These are phyloP conservation scores for Allygus modestus DNA, from an alignment of 2,888 invertebrate species.

Conservation along the genomic window DNA sequence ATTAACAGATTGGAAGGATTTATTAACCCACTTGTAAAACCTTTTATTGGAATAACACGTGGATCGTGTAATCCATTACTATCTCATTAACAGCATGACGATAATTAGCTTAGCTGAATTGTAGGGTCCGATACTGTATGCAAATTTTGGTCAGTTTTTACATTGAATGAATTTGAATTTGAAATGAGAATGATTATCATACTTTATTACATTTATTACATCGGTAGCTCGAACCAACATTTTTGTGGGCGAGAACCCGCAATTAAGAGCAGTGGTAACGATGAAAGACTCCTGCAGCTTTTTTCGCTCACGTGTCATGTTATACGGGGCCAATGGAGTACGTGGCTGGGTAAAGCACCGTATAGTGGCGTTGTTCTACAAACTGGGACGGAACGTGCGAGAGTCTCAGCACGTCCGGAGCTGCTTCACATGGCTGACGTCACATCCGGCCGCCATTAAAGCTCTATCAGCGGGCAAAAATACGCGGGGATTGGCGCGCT, in stretches of 20 bases:
- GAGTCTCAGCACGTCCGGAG: conserved; percentile 29
- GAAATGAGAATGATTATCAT: not conserved
- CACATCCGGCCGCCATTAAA: conserved; percentile 52
- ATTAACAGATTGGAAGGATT: too few relatives aligned
- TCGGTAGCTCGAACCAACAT: too few relatives aligned
- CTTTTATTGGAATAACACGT: not conserved
- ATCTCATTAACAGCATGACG: not conserved
- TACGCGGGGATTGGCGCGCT: conserved; percentile 31
- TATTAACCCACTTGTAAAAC: not conserved
- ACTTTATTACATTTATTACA: not conserved
- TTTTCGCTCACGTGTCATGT: too few relatives aligned
- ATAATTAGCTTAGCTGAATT: conserved; percentile 17
- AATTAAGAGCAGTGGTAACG: not conserved
- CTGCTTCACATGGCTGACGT: conserved; percentile 55
- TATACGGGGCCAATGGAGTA: not conserved
- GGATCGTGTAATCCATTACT: not conserved
- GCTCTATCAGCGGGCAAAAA: conserved; percentile 38
- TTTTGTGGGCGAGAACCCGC: not conserved
- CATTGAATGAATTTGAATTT: not conserved
- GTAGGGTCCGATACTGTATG: not conserved
- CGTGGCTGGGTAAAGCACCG: conserved; percentile 22
- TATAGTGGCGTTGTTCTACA: conserved; percentile 33
- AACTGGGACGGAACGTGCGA: conserved; percentile 32
- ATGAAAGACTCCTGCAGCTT: too few relatives aligned
- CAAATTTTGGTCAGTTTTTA: not conserved